A percentile compares a stretch with the other conserved stretches of the same genome.
These are phyloP conservation scores for Agrochola circellaris DNA, from an alignment of 2,888 invertebrate genomes.

Conservation along the genomic window DNA sequence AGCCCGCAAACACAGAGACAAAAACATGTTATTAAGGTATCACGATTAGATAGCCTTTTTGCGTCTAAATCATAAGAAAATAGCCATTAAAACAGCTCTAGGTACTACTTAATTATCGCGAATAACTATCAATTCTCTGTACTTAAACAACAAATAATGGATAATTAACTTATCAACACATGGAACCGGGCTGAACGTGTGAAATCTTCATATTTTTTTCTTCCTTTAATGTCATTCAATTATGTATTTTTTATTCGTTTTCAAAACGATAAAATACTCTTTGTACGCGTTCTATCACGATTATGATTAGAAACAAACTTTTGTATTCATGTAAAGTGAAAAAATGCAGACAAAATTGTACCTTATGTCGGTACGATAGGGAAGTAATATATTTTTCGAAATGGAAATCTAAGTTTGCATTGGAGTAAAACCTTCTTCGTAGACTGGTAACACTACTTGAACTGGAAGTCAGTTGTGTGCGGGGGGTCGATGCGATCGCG, in stretches of 20 bases:
- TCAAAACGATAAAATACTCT: conserved; percentile 75
- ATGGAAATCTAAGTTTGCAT: conserved; percentile 38
- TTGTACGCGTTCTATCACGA: conserved; percentile 80
- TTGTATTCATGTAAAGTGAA: conserved; percentile 11
- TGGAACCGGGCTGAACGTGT: conserved; percentile 67
- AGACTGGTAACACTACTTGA: conserved; percentile 75
- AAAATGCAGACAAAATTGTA: conserved; percentile 16
- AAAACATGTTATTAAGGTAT: conserved; percentile 40
- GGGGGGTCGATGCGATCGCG: conserved; percentile 71
- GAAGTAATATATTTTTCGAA: conserved; percentile 17
- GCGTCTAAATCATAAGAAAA: conserved; percentile 25
- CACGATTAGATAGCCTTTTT: conserved; percentile 25
- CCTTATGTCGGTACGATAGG: conserved; percentile 46
- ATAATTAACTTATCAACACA: conserved; percentile 66
- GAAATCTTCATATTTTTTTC: conserved; percentile 71
- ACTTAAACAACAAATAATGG: conserved; percentile 41
- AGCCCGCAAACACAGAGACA: neutral
- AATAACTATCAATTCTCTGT: conserved; percentile 16
- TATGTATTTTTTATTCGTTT: conserved; percentile 76
- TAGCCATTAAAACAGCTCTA: neutral
- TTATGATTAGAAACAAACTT: conserved; percentile 67
- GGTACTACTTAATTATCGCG: conserved; percentile 8
- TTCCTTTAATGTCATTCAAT: conserved; percentile 73
- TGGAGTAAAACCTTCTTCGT: conserved; percentile 73
- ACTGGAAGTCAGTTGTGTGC: conserved; percentile 73